Evolutionary conservation across 2,888 invertebrate genomes (phyloP), one percentile per base, ranked within the genome.

Genomic region (Allygus modestus): DNA sequence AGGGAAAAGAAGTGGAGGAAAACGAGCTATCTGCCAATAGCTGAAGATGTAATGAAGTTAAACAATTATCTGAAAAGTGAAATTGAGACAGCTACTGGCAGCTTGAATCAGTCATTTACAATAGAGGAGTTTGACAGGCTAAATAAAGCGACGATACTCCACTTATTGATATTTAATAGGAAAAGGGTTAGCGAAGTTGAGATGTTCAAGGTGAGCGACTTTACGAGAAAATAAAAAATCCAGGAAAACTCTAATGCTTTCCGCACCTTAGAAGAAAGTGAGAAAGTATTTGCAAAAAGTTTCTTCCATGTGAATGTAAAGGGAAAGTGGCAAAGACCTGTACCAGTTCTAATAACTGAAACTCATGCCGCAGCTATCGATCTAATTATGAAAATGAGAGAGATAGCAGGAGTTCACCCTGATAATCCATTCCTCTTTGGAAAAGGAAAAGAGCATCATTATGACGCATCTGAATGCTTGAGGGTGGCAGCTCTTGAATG

Each of bases 271-370:
- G 31, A 33, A 0, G 31, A 31, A 12, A 31, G 31, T 17, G 69
- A 69, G 12, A 69, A 69, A 69, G n/a, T 31, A n/a, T 23, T 69
- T 31, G 69, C 31, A 2, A 69, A 69, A 23, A 69, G n/a, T 1
- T 33, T 69, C 20, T 31, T 9, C 17, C 69, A 69, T 69, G 31
- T 69, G 2, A 1, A 2, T 69, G 31, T 69, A 1, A 69, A 69
- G n/a, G 69, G 69, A 9, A 69, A 69, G 33, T 69, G 69, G 69
- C 69, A 69, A 1, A 28, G 69, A 31, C 20, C 69, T n/a, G 69
- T 69, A 31, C 31, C 37, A 69, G 11, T 69, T n/a, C 37, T 69
- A 1, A 69, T 69, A 0, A 69, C 20, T 9, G 4, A 1, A 2
- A 0, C 1, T 7, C 54, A 54, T 20, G 15, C 11, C 2, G 23